These are phyloP conservation scores for Saturnia pavonia DNA, from an alignment of 2,888 invertebrate genomes.

Conservation along the genomic window DNA sequence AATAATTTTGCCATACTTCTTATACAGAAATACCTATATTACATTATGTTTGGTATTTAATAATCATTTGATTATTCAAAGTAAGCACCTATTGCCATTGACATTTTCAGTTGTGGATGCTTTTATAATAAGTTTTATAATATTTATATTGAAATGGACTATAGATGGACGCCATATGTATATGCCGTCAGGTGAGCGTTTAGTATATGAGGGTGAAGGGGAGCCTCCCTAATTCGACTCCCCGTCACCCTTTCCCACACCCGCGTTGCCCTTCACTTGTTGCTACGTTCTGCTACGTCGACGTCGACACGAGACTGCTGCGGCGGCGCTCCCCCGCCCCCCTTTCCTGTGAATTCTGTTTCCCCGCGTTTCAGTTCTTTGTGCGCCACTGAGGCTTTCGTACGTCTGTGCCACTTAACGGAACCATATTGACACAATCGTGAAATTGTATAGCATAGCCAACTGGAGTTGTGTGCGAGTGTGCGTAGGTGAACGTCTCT, in stretches of 20 bases:
- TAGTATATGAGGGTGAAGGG: conserved; percentile 53
- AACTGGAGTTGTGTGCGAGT: conserved; percentile 51
- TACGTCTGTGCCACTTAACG: conserved; percentile 60
- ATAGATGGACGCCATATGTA: conserved; percentile 49
- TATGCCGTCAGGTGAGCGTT: conserved; percentile 67
- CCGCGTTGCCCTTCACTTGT: conserved; percentile 77
- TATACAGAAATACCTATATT: too few species aligned
- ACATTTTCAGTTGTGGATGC: conserved; percentile 52
- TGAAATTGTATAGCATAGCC: conserved; percentile 59
- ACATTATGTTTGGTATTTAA: not conserved
- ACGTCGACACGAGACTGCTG: conserved; percentile 65
- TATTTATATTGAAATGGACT: not conserved
- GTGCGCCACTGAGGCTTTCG: conserved; percentile 70
- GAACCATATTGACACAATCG: conserved; percentile 59
- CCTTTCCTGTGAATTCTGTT: conserved; percentile 55
- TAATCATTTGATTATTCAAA: conserved; percentile 26
- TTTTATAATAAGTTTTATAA: conserved; percentile 12
- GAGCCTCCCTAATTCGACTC: conserved; percentile 48
- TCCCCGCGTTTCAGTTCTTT: conserved; percentile 79
- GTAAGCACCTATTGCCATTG: conserved; percentile 58
- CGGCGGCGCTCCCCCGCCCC: conserved; percentile 58
- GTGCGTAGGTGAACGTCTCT: conserved; percentile 61
- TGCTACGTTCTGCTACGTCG: conserved; percentile 71
- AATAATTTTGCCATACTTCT: not conserved
- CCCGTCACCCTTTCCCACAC: conserved; percentile 50